Conservation (phyloP, 2,888 invertebrate genomes). For the Phragmatobia fuliginosa region DNA sequence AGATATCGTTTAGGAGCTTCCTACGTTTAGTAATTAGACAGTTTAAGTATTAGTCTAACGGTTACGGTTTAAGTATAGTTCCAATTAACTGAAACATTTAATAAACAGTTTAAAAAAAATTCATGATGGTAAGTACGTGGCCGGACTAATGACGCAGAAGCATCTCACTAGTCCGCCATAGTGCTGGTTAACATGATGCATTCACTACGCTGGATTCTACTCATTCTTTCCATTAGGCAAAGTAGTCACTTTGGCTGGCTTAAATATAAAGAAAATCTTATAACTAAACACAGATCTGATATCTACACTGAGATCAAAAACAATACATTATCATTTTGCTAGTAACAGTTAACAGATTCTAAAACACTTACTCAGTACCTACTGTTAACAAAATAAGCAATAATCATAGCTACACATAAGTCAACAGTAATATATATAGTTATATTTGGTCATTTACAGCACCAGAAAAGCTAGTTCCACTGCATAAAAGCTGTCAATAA, state of each 20-base stretch:
- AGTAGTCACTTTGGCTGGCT: no score
- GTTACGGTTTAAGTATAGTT: not conserved
- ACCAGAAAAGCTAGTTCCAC: conserved; percentile 40
- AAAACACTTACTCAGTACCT: conserved; percentile 24
- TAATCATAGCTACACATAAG: conserved; percentile 20
- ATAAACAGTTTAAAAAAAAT: no score
- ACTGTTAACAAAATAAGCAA: conserved; percentile 19
- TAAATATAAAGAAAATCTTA: no score
- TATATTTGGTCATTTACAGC: conserved; percentile 47
- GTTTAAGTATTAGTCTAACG: no score
- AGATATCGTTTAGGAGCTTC: no score
- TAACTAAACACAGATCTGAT: conserved; percentile 34
- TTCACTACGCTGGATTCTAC: no score
- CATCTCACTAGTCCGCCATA: no score
- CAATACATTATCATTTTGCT: not conserved
- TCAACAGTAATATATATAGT: conserved; percentile 10
- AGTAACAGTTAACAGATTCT: conserved; percentile 22
- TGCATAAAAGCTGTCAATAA: conserved; percentile 1
- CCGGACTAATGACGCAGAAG: no score
- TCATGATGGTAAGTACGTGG: no score
- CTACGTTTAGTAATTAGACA: no score
- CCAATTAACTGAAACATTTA: not conserved
- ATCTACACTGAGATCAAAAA: conserved; percentile 31
- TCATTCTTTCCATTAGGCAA: no score
- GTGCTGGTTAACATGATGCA: no score